phyloP scores from a whole-genome alignment of 1,140 invertebrate species.

The Babylonia areolata region DNA sequence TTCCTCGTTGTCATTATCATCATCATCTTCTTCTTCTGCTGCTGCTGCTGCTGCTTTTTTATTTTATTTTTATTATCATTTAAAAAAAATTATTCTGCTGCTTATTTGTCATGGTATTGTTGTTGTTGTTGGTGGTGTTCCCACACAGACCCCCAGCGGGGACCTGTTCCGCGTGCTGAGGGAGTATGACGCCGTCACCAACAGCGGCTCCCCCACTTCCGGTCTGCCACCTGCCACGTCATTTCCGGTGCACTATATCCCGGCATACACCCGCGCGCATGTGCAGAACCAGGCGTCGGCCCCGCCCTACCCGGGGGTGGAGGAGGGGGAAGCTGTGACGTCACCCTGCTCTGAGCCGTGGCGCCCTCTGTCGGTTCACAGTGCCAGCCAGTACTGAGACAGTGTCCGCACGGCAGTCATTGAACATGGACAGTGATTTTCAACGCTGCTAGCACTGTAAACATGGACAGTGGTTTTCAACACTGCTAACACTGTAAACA shows the following conservation, averaged over 20 bases:
- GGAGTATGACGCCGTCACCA: constrained; percentile 31
- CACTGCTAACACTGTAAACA: no score
- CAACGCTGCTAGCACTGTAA: no score
- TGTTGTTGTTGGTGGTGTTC: no score
- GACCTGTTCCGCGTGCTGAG: constrained; percentile 47
- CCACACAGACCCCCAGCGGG: constrained; percentile 40
- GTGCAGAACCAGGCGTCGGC: constrained; percentile 34
- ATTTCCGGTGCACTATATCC: constrained; percentile 37
- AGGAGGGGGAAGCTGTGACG: neutral
- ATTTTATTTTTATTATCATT: no score
- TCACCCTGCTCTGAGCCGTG: neutral
- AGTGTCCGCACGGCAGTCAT: no score
- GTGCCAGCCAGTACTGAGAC: neutral
- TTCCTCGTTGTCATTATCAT: no score
- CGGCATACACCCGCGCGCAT: constrained; percentile 38
- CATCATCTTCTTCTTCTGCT: no score
- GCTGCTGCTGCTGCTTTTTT: no score
- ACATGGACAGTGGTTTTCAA: no score
- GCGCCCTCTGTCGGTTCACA: constrained; percentile 25
- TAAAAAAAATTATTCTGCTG: no score
- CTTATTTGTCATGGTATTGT: no score
- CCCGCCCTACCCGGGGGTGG: neutral
- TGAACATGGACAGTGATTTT: no score
- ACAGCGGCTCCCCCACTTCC: constrained; percentile 6
- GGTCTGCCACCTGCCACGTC: neutral